Conservation (phyloP, 2,888 invertebrate species). For the Capitulum mitella region DNA sequence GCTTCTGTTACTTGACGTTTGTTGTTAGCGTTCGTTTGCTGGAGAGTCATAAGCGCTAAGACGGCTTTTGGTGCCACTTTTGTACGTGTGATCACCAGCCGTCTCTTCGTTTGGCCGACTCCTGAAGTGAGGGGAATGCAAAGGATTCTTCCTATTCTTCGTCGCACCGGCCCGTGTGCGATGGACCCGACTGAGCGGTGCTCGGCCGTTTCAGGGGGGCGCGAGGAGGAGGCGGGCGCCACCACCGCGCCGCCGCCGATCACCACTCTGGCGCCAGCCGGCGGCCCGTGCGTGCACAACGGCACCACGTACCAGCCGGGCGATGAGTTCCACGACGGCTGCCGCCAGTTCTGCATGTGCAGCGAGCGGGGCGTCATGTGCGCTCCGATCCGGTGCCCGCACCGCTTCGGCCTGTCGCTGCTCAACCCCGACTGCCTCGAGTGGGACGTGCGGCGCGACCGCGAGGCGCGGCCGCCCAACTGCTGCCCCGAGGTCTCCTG, state of each 20-base stretch:
- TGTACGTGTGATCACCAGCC: too few relatives aligned
- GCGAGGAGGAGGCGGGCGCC: not conserved
- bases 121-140: too few relatives aligned
- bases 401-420: slow-evolving; percentile 75
- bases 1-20: too few relatives aligned
- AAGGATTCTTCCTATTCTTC: too few relatives aligned
- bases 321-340: slow-evolving; percentile 74
- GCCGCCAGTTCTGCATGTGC: slow-evolving; percentile 70
- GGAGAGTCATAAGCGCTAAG: too few relatives aligned
- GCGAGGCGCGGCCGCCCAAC: slow-evolving; percentile 38
- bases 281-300: slow-evolving; percentile 41
- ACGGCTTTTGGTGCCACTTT: too few relatives aligned
- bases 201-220: not conserved
- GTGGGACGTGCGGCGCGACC: slow-evolving; percentile 55
- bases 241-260: not conserved
- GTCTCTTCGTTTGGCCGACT: too few relatives aligned
- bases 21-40: too few relatives aligned
- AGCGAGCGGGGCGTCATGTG: slow-evolving; percentile 60
- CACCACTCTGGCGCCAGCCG: not conserved
- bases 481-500: slow-evolving; percentile 49
- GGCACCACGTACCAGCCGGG: slow-evolving; percentile 43
- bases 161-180: too few relatives aligned
- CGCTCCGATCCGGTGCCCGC: slow-evolving; percentile 70
- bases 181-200: not conserved
- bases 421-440: slow-evolving; percentile 73